These are phyloP conservation scores for Capreolus pygargus DNA, from an alignment of 2,113 vertebrate genomes.

Conservation along the genomic window DNA sequence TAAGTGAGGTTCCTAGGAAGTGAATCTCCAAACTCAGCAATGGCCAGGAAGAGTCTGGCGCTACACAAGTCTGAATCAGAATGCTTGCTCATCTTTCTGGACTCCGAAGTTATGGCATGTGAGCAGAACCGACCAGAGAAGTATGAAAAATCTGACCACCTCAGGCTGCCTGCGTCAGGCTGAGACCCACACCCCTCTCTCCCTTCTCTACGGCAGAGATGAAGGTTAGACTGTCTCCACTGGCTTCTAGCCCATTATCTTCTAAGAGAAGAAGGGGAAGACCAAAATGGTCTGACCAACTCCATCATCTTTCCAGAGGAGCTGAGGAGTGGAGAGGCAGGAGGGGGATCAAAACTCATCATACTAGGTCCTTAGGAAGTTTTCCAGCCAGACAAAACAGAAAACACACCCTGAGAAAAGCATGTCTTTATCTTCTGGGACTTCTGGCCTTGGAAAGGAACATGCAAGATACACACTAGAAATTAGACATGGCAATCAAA, in stretches of 20 bases:
- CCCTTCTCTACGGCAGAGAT: background rate
- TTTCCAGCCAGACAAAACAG: background rate
- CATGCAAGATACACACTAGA: background rate
- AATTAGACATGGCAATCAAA: constrained; percentile 37
- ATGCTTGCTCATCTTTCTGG: background rate
- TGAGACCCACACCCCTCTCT: background rate
- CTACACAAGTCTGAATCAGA: background rate
- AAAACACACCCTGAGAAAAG: background rate
- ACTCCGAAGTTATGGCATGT: background rate
- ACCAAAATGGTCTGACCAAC: background rate
- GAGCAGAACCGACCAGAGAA: background rate
- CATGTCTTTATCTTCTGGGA: background rate
- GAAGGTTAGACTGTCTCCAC: background rate
- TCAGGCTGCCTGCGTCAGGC: background rate
- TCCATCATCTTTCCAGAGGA: background rate
- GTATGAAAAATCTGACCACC: background rate
- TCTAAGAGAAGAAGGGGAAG: background rate
- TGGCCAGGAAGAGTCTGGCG: background rate
- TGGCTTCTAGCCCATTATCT: background rate
- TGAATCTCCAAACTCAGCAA: background rate
- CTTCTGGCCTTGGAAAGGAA: constrained; percentile 4
- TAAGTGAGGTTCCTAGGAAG: background rate
- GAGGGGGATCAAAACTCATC: background rate
- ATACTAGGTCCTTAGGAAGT: background rate
- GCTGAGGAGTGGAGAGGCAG: background rate